Conservation (phyloP, 2,113 vertebrate species). For the Trachemys scripta region DNA sequence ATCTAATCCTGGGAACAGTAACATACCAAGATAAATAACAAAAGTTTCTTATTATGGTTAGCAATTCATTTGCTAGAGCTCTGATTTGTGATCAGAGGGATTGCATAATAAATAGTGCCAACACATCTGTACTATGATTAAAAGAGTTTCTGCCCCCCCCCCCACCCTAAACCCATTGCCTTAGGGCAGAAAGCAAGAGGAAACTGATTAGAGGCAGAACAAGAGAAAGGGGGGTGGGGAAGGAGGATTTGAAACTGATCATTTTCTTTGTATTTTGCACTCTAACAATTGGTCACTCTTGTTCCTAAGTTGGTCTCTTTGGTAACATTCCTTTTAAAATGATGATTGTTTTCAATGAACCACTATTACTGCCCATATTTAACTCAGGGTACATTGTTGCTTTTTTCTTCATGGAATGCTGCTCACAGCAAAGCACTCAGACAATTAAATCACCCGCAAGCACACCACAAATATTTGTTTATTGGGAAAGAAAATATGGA, state of each 20-base stretch:
- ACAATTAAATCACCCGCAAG: constrained; percentile 68
- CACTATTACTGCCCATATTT: constrained; percentile 9
- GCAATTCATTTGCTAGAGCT: constrained; percentile 42
- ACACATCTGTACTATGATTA: constrained; percentile 44
- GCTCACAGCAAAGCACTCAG: constrained; percentile 48
- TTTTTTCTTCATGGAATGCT: constrained; percentile 47
- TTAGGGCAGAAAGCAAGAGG: neutral
- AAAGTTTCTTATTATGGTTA: constrained; percentile 55
- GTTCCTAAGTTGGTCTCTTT: neutral
- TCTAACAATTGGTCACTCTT: neutral
- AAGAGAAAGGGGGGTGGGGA: neutral
- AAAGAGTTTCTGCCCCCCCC: constrained; percentile 1
- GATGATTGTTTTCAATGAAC: constrained; percentile 13
- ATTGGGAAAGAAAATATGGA: constrained; percentile 72
- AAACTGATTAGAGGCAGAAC: neutral
- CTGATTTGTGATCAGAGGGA: neutral
- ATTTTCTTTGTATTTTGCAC: neutral
- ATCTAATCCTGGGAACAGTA: constrained; percentile 65
- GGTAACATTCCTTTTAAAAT: constrained; percentile 6
- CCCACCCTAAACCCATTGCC: neutral
- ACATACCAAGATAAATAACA: constrained; percentile 38
- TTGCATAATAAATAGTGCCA: constrained; percentile 9
- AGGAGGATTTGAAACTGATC: constrained; percentile 3
- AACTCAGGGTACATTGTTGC: neutral
- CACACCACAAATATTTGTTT: constrained; percentile 78